Conservation (phyloP, 2,113 vertebrate species). For the Polypterus bichir region DNA sequence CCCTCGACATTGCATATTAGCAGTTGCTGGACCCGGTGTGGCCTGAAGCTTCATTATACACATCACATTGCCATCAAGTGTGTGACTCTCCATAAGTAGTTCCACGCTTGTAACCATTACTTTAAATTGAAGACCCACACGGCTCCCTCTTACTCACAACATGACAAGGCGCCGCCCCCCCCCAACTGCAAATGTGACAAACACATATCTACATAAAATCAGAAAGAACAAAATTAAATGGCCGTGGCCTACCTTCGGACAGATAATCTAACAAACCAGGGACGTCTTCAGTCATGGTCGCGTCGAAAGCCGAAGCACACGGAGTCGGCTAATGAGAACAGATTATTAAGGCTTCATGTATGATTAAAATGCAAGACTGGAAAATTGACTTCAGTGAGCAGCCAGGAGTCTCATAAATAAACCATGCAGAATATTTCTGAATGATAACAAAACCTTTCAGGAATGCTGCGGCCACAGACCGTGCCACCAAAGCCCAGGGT, state of each 20-base stretch:
- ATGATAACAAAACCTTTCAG: slow-evolving; percentile 13
- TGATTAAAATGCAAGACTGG: slow-evolving; percentile 13
- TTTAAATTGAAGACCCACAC: neutral
- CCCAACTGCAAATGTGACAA: neutral
- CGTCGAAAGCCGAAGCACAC: neutral
- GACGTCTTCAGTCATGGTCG: slow-evolving; percentile 9
- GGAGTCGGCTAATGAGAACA: slow-evolving; percentile 5
- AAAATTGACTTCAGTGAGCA: slow-evolving; percentile 6
- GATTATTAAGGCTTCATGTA: slow-evolving; percentile 8
- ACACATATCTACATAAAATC: neutral
- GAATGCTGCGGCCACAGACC: slow-evolving; percentile 1
- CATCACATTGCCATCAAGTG: no score
- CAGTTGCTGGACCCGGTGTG: no score
- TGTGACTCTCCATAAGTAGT: neutral
- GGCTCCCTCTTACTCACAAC: neutral
- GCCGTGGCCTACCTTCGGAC: slow-evolving; percentile 13
- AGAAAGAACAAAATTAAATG: neutral
- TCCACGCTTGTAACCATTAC: neutral
- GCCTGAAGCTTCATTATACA: no score
- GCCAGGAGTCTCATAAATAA: slow-evolving; percentile 16
- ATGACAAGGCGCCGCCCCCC: neutral
- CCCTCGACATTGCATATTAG: no score
- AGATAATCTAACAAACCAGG: slow-evolving; percentile 10
- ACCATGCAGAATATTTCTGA: slow-evolving; percentile 12
- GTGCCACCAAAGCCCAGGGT: slow-evolving; percentile 4